Conservation (phyloP, 2,797 vertebrate species). For the Catharus ustulatus region DNA sequence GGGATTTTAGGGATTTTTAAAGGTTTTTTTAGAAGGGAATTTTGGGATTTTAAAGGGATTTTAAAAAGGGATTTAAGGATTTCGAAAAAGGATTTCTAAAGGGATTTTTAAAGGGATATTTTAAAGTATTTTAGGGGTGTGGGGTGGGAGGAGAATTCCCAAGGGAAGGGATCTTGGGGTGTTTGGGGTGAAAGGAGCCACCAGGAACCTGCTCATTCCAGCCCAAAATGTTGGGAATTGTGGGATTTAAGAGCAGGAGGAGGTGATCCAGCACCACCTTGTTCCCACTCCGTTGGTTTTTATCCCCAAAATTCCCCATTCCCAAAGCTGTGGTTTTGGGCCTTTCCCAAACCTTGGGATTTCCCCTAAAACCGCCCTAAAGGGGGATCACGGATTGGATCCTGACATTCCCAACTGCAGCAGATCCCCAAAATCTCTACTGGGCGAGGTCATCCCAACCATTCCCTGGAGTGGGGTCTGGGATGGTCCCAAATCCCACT, state of each 20-base stretch:
- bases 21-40: too few species aligned
- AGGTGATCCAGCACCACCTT: not conserved
- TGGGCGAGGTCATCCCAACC: not conserved
- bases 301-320: fast-evolving
- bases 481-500: not conserved
- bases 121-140: not conserved
- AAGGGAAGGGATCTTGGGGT: too few species aligned
- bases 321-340: not conserved
- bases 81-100: not conserved
- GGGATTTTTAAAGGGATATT: not conserved
- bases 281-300: fast-evolving
- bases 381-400: fast-evolving
- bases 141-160: not conserved
- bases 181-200: not conserved
- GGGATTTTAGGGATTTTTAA: not conserved
- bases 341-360: not conserved
- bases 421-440: not conserved
- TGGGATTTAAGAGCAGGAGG: fast-evolving
- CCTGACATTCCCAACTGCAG: not conserved
- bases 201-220: not conserved
- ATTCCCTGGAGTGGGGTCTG: fast-evolving
- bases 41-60: not conserved
- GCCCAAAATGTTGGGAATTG: not conserved
- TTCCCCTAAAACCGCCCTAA: fast-evolving
- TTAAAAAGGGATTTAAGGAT: not conserved